Evolutionary conservation across 2,888 invertebrate species (phyloP), one percentile per base, ranked within the genome.

Genomic region (Eilema sororculum): DNA sequence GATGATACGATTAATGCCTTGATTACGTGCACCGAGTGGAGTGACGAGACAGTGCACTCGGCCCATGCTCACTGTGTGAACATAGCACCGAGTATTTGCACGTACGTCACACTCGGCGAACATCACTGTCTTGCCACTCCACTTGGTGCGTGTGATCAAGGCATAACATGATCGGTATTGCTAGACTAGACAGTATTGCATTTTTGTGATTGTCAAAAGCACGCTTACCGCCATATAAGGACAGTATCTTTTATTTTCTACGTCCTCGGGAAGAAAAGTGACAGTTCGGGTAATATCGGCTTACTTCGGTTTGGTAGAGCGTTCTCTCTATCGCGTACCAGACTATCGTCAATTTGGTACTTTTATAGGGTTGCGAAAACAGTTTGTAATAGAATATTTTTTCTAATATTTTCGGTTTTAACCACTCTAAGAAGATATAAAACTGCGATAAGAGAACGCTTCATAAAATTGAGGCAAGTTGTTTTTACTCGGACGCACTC

Each of bases 1-100:
- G 41, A 16, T 41, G 4, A 62, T 68, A 71, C 64, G 59, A 65
- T 65, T 33, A n/a, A 41, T 59, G 28, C n/a, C 41, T 59, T 59
- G 22, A n/a, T n/a, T n/a, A n/a, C n/a, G n/a, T n/a, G n/a, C n/a
- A n/a, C n/a, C n/a, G n/a, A n/a, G n/a, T n/a, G n/a, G n/a, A n/a
- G n/a, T n/a, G n/a, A n/a, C n/a, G n/a, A n/a, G n/a, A n/a, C n/a
- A n/a, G n/a, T n/a, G n/a, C n/a, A n/a, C n/a, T n/a, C n/a, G n/a
- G n/a, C n/a, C n/a, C n/a, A n/a, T n/a, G n/a, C n/a, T n/a, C n/a
- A n/a, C n/a, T n/a, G n/a, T n/a, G n/a, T n/a, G n/a, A n/a, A n/a
- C n/a, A n/a, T n/a, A n/a, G n/a, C n/a, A n/a, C n/a, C n/a, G n/a
- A n/a, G n/a, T n/a, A n/a, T n/a, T n/a, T n/a, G n/a, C n/a, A n/a